Base-by-base conservation (phyloP, 2,888 invertebrate genomes). In the Dolichomitus sp. region DNA sequence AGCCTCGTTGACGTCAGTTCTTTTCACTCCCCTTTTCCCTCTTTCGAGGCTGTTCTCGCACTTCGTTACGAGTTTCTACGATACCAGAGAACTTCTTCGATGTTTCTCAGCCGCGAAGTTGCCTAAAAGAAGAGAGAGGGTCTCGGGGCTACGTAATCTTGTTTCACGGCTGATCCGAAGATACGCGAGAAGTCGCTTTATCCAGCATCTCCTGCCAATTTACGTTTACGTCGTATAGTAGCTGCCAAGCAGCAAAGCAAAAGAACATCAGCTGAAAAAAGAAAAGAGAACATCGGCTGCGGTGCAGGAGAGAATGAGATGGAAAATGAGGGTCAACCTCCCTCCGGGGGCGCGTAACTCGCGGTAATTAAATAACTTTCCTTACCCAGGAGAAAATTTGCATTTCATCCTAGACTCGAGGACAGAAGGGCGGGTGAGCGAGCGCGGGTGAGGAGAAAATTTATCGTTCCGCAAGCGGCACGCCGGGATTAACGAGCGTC, bases 321-420 rank as follows among this genome's bases (percentile, higher is more conserved):
- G 45, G 42, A 65, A 48, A 42, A 14, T 66, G 65, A 50, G 48
- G 78, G 81, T 79, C 79, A 76, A 48, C 54, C 61, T 73, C 23
- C 52, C 61, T 54, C 12, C 23, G 66, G 59, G 61, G 59, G 7
- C 63, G 70, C 63, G 70, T 82, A 72, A 79, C 82, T 79, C 69
- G 59, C 61, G 68, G 76, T 83, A 83, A 83, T 83, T 83, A 83
- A 83, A 83, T 80, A 83, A 83, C 80, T 83, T 83, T 80, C 68
- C 72, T 75, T 61, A 48, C 72, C 57, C 48, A 14, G 74, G 59
- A 54, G 52, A 76, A 83, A 83, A 83, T 83, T 80, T 80, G 40
- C 83, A 83, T 80, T 80, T 68, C 68, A 76, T 76, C 69, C 45
- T 69, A 48, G 70, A 37, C 50, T 42, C 65, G 30, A 54, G 63